These are phyloP conservation scores for Lasioglossum villosulum DNA, from an alignment of 2,888 invertebrate genomes.

Conservation along the genomic window DNA sequence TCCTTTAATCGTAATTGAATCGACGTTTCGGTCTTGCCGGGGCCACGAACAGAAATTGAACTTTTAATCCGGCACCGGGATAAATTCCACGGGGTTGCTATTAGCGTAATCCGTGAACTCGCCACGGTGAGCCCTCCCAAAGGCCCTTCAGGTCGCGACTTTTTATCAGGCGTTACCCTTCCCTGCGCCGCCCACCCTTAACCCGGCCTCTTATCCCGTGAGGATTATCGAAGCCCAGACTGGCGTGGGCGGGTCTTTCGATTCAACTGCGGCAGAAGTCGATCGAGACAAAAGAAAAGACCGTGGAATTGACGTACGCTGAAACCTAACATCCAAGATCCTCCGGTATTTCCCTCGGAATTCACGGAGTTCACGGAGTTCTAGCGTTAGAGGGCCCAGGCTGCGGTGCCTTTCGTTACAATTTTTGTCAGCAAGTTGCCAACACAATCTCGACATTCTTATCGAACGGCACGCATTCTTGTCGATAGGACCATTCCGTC, in stretches of 20 bases:
- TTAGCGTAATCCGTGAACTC: conserved; percentile 69
- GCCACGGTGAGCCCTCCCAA: conserved; percentile 33
- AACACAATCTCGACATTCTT: conserved; percentile 8
- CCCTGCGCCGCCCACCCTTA: conserved; percentile 34
- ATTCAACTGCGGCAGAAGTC: conserved; percentile 36
- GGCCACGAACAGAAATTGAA: conserved; percentile 60
- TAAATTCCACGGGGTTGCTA: conserved; percentile 63
- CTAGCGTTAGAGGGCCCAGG: not conserved
- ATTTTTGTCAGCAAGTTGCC: conserved; percentile 3
- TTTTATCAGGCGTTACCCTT: conserved; percentile 64
- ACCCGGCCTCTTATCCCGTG: conserved; percentile 53
- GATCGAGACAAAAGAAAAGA: conserved; percentile 53
- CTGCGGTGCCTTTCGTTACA: not conserved
- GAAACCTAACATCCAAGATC: conserved; percentile 19
- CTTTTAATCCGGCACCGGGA: conserved; percentile 63
- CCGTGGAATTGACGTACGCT: conserved; percentile 7
- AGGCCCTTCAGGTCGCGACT: conserved; percentile 49
- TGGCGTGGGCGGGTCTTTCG: conserved; percentile 36
- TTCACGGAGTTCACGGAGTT: not conserved
- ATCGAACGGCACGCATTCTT: not conserved
- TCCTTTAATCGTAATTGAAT: conserved; percentile 68
- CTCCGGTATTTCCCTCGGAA: conserved; percentile 19
- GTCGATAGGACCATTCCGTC: not conserved
- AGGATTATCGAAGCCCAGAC: conserved; percentile 58
- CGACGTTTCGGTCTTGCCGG: conserved; percentile 43